Evolutionary conservation across 2,888 invertebrate genomes (phyloP), one percentile per base, ranked within the genome.

Genomic region (Homarus gammarus): DNA sequence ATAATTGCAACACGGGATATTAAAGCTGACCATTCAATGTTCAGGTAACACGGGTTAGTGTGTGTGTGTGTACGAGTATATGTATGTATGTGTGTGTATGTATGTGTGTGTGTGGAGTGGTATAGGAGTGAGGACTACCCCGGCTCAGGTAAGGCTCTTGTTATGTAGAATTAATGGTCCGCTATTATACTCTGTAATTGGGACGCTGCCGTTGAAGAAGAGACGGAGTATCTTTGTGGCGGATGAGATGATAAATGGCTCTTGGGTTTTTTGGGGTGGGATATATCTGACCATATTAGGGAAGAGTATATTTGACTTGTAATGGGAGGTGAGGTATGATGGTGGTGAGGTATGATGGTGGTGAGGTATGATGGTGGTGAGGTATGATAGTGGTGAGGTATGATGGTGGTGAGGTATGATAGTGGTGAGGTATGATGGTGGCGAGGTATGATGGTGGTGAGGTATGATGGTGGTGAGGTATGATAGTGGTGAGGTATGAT

Each of bases 1-100:
- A 87, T 70, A 81, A 40, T 68, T 73, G 81, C 87, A 81, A 87
- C 78, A 81, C 49, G 78, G 79, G n/a, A 49, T 86, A 51, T 86
- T 44, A 79, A 51, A 51, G 79, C 79, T 51, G 56, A 49, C 86
- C 79, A 44, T 86, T 79, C 79, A 79, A 22, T 70, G 73, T 49
- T 27, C 44, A 72, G 51, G 51, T 51, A 33, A 49, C 22, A 84
- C 36, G 56, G 15, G n/a, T 31, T 33, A 56, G 49, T 15, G 84
- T 83, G 83, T 49, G 82, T 40, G 72, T n/a, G 44, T 40, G 12
- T 44, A 44, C n/a, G n/a, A n/a, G n/a, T n/a, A n/a, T n/a, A n/a
- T n/a, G n/a, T n/a, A n/a, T n/a, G n/a, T n/a, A n/a, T n/a, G n/a
- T n/a, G n/a, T n/a, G n/a, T n/a, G n/a, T n/a, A n/a, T n/a, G n/a